phyloP scores from a whole-genome alignment of 2,113 vertebrate species.

The Rhombomys opimus region DNA sequence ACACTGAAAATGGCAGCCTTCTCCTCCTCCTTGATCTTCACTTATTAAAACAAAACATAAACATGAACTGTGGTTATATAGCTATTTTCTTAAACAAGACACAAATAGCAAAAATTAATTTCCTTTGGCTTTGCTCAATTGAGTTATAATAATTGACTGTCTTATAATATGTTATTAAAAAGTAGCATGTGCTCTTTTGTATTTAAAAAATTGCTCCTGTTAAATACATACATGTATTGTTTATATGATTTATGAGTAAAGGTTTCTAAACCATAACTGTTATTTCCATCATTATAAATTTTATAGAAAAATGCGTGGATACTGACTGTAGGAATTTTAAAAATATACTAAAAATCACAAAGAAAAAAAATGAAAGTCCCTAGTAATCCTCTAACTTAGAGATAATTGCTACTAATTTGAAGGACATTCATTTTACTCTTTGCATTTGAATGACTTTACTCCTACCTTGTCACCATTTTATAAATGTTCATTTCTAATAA shows the following conservation, averaged over 20 bases:
- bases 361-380: conserved; percentile 48
- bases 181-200: background rate
- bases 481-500: conserved; percentile 39
- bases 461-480: background rate
- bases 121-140: background rate
- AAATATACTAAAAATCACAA: conserved; percentile 24
- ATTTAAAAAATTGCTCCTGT: background rate
- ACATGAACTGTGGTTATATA: background rate
- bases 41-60: background rate
- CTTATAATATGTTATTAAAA: conserved; percentile 9
- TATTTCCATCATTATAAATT: conserved; percentile 32
- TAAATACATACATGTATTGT: background rate
- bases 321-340: conserved; percentile 17
- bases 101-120: conserved; percentile 13
- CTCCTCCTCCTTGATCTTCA: background rate
- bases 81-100: conserved; percentile 3
- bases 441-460: background rate
- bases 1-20: background rate
- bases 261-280: conserved; percentile 1
- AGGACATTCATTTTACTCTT: background rate
- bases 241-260: background rate
- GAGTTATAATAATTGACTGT: background rate
- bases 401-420: conserved; percentile 11
- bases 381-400: background rate
- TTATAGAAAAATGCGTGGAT: background rate